A percentile compares a stretch with the other conserved stretches of the same genome.
Evolutionary conservation across 2,888 invertebrate genomes (phyloP).

Genomic region (Pheosia tremula): DNA sequence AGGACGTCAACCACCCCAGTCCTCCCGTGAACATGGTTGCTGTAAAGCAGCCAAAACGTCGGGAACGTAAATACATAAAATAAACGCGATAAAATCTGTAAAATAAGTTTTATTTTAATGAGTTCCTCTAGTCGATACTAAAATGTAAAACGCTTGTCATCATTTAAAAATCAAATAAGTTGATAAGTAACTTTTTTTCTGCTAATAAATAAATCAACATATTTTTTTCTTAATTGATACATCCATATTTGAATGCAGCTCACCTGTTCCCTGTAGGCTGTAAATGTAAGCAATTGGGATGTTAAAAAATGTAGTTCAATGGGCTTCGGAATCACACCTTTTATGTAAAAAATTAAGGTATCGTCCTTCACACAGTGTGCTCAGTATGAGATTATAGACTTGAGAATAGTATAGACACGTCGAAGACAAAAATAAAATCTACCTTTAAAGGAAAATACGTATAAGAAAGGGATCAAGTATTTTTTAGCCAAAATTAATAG

Average conservation of each 20-base stretch:
- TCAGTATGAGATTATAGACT: conserved; percentile 37
- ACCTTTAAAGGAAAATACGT: too few relatives aligned
- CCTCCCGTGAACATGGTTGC: too few relatives aligned
- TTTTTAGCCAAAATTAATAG: too few relatives aligned
- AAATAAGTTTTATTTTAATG: too few relatives aligned
- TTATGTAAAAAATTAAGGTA: conserved; percentile 73
- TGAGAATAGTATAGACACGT: conserved; percentile 32
- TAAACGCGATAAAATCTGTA: too few relatives aligned
- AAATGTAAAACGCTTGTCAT: background rate
- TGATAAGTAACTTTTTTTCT: background rate
- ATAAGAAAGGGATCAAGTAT: too few relatives aligned
- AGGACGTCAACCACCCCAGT: too few relatives aligned
- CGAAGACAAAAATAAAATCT: background rate
- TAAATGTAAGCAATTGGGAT: conserved; percentile 49
- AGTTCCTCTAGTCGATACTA: too few relatives aligned
- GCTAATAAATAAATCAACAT: background rate
- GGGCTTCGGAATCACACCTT: conserved; percentile 79
- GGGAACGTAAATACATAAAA: too few relatives aligned
- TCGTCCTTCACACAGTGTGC: conserved; percentile 64
- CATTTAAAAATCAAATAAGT: background rate
- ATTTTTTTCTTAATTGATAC: conserved; percentile 35
- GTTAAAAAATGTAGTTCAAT: conserved; percentile 64
- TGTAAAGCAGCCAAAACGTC: too few relatives aligned
- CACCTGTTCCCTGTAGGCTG: conserved; percentile 46
- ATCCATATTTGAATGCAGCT: conserved; percentile 25